Conservation (phyloP, 2,797 vertebrate genomes). For the Phrynocephalus guinanensis region DNA sequence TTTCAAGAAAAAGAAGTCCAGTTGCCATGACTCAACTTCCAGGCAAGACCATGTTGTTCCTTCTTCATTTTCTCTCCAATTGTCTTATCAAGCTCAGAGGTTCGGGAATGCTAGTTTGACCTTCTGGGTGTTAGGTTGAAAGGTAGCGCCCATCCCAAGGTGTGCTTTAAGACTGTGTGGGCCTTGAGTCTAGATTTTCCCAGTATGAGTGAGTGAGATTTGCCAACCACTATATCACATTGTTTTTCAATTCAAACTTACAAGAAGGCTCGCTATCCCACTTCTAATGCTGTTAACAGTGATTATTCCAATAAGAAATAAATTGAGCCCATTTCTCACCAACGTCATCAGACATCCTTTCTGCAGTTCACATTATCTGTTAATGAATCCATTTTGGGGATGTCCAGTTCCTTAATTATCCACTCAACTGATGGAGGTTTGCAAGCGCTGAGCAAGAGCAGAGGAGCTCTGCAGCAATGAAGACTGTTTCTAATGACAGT, state of each 20-base stretch:
- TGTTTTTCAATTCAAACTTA: background rate
- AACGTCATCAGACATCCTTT: background rate
- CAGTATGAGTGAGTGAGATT: background rate
- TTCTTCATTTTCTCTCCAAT: background rate
- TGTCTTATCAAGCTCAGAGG: background rate
- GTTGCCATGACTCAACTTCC: no score
- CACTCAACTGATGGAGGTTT: slow-evolving; percentile 16
- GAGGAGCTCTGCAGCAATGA: background rate
- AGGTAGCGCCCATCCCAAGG: background rate
- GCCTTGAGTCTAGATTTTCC: background rate
- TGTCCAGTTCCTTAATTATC: slow-evolving; percentile 26
- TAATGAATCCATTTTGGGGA: slow-evolving; percentile 24
- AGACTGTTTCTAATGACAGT: slow-evolving; percentile 13
- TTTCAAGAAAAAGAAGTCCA: no score
- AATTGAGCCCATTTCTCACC: background rate
- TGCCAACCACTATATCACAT: no score
- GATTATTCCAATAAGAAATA: slow-evolving; percentile 3
- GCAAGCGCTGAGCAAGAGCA: slow-evolving; percentile 2
- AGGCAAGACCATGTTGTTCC: background rate
- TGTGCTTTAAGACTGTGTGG: background rate
- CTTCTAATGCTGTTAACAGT: background rate
- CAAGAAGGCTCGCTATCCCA: background rate
- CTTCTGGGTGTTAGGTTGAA: background rate
- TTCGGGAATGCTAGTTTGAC: background rate
- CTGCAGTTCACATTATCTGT: slow-evolving; percentile 5